phyloP scores from a whole-genome alignment of 2,888 invertebrate species.

The Saturnia pavonia region DNA sequence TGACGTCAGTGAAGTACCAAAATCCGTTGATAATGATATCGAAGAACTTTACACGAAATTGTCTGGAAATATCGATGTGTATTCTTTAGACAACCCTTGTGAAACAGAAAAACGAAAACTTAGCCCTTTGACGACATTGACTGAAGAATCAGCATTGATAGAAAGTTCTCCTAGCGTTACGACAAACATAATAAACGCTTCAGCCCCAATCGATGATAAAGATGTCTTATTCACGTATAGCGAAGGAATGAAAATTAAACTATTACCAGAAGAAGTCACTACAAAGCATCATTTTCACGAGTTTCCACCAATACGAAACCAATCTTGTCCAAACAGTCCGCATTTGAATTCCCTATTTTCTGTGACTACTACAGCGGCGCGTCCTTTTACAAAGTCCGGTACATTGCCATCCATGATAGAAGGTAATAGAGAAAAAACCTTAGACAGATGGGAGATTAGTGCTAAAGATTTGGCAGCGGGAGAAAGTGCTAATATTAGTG shows the following conservation, averaged over 20 bases:
- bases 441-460: slow-evolving; percentile 54
- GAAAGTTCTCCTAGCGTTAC: slow-evolving; percentile 36
- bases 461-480: slow-evolving; percentile 59
- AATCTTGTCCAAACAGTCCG: slow-evolving; percentile 46
- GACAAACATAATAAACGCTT: slow-evolving; percentile 24
- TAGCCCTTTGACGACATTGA: slow-evolving; percentile 60
- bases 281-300: slow-evolving; percentile 36
- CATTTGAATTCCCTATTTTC: slow-evolving; percentile 57
- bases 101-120: slow-evolving; percentile 43
- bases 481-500: slow-evolving; percentile 54
- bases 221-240: slow-evolving; percentile 51
- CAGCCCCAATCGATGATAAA: slow-evolving; percentile 33
- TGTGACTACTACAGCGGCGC: slow-evolving; percentile 33
- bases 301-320: slow-evolving; percentile 61
- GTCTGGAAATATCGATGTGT: slow-evolving; percentile 47
- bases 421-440: slow-evolving; percentile 33
- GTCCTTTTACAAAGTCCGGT: slow-evolving; percentile 34
- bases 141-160: slow-evolving; percentile 63
- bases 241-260: slow-evolving; percentile 50
- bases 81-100: slow-evolving; percentile 32
- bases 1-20: slow-evolving; percentile 49
- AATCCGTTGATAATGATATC: slow-evolving; percentile 59
- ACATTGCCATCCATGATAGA: slow-evolving; percentile 42
- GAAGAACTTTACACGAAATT: slow-evolving; percentile 62
- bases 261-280: slow-evolving; percentile 39